phyloP scores from a whole-genome alignment of 2,797 vertebrate genomes.

The Dermochelys coriacea region DNA sequence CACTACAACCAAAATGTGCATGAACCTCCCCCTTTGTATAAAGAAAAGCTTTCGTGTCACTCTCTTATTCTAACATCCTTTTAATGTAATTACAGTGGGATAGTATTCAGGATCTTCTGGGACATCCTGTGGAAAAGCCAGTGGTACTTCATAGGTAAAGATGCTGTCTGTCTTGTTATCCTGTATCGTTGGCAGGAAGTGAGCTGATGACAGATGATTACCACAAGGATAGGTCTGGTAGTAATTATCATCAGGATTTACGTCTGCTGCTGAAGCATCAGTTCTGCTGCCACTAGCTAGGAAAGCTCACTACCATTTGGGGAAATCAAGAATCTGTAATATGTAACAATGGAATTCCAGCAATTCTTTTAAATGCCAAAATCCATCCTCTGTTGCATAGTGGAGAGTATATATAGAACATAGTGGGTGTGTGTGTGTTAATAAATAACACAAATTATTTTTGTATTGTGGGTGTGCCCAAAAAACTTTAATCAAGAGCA shows the following conservation, averaged over 20 bases:
- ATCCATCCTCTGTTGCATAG: neutral
- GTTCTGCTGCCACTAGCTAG: neutral
- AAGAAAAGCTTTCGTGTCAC: neutral
- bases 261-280: neutral
- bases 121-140: constrained; percentile 97
- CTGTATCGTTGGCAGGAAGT: neutral
- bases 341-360: neutral
- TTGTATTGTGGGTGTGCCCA: neutral
- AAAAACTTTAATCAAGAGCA: neutral
- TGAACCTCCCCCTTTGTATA: neutral
- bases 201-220: neutral
- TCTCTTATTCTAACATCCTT: neutral
- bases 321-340: too few relatives aligned
- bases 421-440: neutral
- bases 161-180: neutral
- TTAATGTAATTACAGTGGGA: constrained; percentile 90
- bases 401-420: neutral
- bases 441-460: neutral
- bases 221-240: neutral
- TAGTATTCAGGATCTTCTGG: constrained; percentile 95
- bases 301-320: neutral
- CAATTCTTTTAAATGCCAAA: constrained; percentile 1
- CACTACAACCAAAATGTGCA: neutral
- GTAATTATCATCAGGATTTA: neutral
- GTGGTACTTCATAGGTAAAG: constrained; percentile 97